phyloP scores from a whole-genome alignment of 1,140 invertebrate genomes.

The Teleopsis dalmanni region DNA sequence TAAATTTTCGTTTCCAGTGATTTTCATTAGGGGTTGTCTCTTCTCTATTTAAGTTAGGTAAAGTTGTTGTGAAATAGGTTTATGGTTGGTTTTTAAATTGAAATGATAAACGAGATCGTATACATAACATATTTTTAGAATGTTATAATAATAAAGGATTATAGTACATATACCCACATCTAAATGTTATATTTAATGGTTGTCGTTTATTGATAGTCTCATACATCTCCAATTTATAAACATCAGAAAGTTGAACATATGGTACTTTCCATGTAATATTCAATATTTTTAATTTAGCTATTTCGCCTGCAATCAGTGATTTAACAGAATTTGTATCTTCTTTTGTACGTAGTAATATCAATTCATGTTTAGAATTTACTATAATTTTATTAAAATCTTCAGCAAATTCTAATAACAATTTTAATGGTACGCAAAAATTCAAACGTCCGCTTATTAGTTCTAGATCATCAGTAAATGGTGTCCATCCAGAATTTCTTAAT shows the following conservation, averaged over 20 bases:
- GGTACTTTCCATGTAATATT: conserved; percentile 14
- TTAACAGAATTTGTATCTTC: conserved; percentile 20
- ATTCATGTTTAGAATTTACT: conserved; percentile 44
- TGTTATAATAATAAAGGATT: too few relatives aligned
- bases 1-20: too few relatives aligned
- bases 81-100: too few relatives aligned
- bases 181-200: conserved; percentile 3
- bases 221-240: background rate
- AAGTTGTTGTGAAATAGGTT: too few relatives aligned
- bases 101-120: too few relatives aligned
- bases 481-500: background rate
- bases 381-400: conserved; percentile 47
- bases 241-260: conserved; percentile 11
- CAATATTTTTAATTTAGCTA: conserved; percentile 21
- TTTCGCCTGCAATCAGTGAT: background rate
- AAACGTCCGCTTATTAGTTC: conserved; percentile 24
- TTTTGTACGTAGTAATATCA: conserved; percentile 40
- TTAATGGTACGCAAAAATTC: conserved; percentile 39
- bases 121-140: too few relatives aligned
- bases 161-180: conserved; percentile 5
- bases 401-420: conserved; percentile 41
- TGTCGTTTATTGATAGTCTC: background rate
- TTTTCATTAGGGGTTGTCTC: too few relatives aligned
- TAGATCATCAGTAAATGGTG: background rate
- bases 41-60: too few relatives aligned